These are phyloP conservation scores for Trichopria drosophilae DNA, from an alignment of 2,888 invertebrate genomes.

Conservation along the genomic window DNA sequence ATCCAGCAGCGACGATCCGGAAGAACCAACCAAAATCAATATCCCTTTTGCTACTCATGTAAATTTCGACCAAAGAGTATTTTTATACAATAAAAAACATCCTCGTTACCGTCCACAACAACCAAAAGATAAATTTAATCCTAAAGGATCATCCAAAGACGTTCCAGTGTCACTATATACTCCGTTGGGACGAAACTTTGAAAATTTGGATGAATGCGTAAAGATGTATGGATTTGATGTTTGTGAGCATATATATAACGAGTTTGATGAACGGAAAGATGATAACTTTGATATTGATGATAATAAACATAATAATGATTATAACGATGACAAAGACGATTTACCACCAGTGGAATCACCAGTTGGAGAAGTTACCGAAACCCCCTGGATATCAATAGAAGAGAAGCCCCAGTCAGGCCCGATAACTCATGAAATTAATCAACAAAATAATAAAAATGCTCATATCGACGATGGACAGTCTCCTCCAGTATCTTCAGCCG, in stretches of 20 bases:
- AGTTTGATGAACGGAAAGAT: conserved; percentile 4
- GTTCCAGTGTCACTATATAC: background rate
- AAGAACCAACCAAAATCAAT: conserved; percentile 34
- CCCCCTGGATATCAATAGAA: too few species aligned
- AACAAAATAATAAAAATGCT: too few species aligned
- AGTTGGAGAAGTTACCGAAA: too few species aligned
- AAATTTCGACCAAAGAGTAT: conserved; percentile 31
- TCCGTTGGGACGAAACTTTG: conserved; percentile 16
- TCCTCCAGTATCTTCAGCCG: too few species aligned
- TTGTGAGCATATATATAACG: conserved; percentile 23
- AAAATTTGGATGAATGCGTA: conserved; percentile 37
- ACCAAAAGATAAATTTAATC: background rate
- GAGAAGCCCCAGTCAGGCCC: too few species aligned
- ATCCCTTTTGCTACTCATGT: conserved; percentile 34
- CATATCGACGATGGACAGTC: too few species aligned
- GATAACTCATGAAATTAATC: too few species aligned
- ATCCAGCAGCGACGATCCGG: too few species aligned
- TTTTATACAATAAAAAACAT: conserved; percentile 21
- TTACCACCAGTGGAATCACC: background rate
- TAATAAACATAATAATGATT: background rate
- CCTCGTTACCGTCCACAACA: conserved; percentile 7
- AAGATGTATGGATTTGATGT: conserved; percentile 31
- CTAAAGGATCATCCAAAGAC: background rate
- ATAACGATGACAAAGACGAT: background rate
- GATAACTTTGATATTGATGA: conserved; percentile 5